Conservation (phyloP, 35 echinoderm and acorn worm species). For the Apostichopus japonicus region DNA sequence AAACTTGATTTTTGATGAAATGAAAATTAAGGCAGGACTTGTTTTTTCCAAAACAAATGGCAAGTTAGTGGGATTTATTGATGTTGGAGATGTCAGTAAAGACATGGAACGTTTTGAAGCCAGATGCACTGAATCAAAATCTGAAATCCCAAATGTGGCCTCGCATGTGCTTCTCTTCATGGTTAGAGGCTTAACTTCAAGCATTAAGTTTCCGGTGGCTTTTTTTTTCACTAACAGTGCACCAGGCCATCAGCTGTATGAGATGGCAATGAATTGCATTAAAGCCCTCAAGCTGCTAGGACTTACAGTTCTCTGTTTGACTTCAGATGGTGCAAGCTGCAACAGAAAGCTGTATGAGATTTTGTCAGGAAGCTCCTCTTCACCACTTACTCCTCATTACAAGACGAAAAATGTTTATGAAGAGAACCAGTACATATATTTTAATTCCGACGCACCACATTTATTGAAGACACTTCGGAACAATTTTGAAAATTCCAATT, state of each 20-base stretch:
- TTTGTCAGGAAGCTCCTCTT: background rate
- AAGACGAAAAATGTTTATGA: background rate
- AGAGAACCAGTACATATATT: background rate
- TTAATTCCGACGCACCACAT: background rate
- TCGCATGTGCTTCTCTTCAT: conserved; percentile 37
- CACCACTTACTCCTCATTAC: background rate
- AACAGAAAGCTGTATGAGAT: conserved; percentile 13
- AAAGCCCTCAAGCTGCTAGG: background rate
- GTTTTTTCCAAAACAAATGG: too few species aligned
- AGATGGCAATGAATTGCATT: background rate
- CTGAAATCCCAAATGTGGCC: background rate
- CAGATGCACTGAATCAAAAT: too few species aligned
- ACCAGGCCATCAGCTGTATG: background rate
- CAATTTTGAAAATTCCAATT: conserved; percentile 52
- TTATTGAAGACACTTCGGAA: conserved; percentile 5
- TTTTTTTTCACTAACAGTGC: background rate
- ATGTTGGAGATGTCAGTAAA: too few species aligned
- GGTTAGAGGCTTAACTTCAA: conserved; percentile 8
- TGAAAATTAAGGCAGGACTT: conserved; percentile 59
- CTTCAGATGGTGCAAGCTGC: conserved; percentile 7
- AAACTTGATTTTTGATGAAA: conserved; percentile 49
- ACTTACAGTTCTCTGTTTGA: background rate
- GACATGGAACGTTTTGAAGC: too few species aligned
- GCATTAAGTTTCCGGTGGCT: conserved; percentile 32
- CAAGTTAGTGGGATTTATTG: too few species aligned